phyloP scores from a whole-genome alignment of 2,888 invertebrate genomes.

The Entomobrya multifasciata region DNA sequence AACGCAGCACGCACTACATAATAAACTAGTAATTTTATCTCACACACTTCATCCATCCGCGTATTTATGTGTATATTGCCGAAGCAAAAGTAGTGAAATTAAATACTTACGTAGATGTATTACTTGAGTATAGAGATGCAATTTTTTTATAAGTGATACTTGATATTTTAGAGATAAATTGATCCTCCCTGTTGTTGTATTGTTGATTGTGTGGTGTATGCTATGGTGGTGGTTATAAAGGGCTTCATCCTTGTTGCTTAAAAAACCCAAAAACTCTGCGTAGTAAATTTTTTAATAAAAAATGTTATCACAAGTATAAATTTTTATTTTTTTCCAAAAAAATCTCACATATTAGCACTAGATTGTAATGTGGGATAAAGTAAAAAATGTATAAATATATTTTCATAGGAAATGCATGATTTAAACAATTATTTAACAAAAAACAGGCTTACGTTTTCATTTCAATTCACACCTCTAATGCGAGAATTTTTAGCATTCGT shows the following conservation, averaged over 20 bases:
- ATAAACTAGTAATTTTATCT: constrained; percentile 7
- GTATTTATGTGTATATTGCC: not conserved
- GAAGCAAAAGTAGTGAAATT: constrained; percentile 16
- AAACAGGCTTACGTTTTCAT: constrained; percentile 62
- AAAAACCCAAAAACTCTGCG: no score
- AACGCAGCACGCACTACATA: constrained; percentile 16
- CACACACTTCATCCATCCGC: not conserved
- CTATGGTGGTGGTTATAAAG: no score
- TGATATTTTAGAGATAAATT: constrained; percentile 49
- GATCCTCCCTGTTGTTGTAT: constrained; percentile 48
- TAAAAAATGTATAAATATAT: constrained; percentile 25
- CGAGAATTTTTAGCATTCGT: not conserved
- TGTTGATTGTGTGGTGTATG: constrained; percentile 30
- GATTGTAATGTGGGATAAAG: not conserved
- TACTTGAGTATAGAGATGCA: constrained; percentile 12
- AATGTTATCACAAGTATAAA: no score
- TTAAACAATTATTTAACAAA: constrained; percentile 48
- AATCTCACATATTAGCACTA: no score
- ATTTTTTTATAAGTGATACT: constrained; percentile 51
- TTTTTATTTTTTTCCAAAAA: no score
- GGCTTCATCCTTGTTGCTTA: no score
- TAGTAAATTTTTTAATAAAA: no score
- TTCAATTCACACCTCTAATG: constrained; percentile 46
- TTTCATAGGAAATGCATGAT: constrained; percentile 45
- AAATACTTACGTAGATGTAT: not conserved